Base-by-base conservation (phyloP, 2,888 invertebrate species). In the Spisula subtruncata region DNA sequence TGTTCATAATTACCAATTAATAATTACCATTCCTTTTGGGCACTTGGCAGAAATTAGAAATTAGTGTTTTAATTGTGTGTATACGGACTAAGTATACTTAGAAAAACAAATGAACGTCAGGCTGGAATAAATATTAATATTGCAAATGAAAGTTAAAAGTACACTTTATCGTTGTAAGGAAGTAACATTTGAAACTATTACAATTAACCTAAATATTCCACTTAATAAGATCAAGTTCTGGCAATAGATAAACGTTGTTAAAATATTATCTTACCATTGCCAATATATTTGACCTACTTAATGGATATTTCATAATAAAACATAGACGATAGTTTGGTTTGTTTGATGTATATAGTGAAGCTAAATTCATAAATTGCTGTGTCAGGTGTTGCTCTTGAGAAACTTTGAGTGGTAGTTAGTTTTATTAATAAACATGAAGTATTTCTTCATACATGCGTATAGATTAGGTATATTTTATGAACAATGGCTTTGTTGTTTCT, bases 241-340 rank as follows among this genome's bases (percentile, higher is more conserved):
- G 51, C 51, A 66, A 66, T 25, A 10, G 0, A 25, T 6, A 4
- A 66, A 25, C 2, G 60, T 25, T 4, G 25, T 66, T 66, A n/a
- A 66, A 5, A 66, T 25, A 66, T 66, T 25, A 25, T 25, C 25
- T n/a, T 25, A 66, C 25, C 4, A 25, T 4, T 66, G 60, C 60
- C 60, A 66, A 66, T 66, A 25, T 25, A 25, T 25, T 20, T 10
- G 25, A 66, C 60, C 60, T 66, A 66, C 25, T 25, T 66, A 66
- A 66, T 66, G n/a, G 60, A 66, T n/a, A 66, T n/a, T 66, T 25
- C 25, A 25, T 66, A 66, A 66, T 66, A 66, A 66, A 66, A n/a
- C 10, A 25, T 66, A 66, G 60, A 66, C 60, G 25, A 66, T 66
- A 66, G 60, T n/a, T 66, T 8, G 25, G n/a, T 66, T 66, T 66